Conservation (phyloP, 2,888 invertebrate genomes). For the Glyphotaelius pellucidus region DNA sequence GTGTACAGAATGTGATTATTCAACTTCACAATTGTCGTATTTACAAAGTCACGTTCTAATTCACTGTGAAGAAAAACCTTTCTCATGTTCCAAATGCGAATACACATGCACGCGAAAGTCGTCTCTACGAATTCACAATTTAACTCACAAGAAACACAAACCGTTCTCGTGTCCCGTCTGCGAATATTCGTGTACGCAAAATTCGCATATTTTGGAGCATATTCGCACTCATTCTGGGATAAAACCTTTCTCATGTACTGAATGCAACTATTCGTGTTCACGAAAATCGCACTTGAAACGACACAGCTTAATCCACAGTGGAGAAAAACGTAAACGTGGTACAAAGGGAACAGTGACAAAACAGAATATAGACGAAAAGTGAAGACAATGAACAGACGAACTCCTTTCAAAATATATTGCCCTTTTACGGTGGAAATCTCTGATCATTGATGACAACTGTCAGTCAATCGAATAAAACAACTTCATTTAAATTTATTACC, state of each 20-base stretch:
- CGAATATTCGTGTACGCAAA: background rate
- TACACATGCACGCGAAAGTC: background rate
- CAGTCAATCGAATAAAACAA: too few species aligned
- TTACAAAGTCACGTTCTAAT: background rate
- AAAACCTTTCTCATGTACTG: background rate
- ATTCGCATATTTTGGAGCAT: background rate
- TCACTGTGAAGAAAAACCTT: background rate
- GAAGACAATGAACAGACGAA: too few species aligned
- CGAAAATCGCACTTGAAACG: background rate
- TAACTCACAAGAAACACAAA: background rate
- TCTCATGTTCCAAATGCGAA: background rate
- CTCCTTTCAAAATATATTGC: too few species aligned
- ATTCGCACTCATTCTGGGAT: background rate
- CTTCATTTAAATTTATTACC: too few species aligned
- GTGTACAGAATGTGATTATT: background rate
- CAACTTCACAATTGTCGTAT: background rate
- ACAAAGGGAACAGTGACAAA: too few species aligned
- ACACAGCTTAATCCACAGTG: background rate
- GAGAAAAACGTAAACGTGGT: background rate
- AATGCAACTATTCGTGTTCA: background rate
- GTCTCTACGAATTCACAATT: background rate
- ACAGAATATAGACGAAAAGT: too few species aligned
- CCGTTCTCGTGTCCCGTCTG: background rate
- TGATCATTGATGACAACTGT: too few species aligned
- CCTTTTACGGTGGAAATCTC: too few species aligned